Evolutionary conservation across 2,888 invertebrate genomes (phyloP).

Genomic region (Nymphalis urticae): DNA sequence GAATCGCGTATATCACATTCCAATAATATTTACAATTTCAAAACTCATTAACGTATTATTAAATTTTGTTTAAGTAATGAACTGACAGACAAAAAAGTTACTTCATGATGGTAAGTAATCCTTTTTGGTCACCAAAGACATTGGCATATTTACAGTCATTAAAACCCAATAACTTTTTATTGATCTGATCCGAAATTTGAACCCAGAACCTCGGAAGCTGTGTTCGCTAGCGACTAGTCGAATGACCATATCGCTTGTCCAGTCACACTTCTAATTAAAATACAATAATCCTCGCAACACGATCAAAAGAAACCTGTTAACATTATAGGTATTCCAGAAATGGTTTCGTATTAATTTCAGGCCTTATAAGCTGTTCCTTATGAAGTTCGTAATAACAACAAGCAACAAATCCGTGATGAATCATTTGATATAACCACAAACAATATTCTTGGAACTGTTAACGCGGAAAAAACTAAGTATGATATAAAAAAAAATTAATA

Average conservation of each 20-base stretch:
- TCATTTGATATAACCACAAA: constrained; percentile 16
- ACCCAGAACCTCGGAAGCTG: too few species aligned
- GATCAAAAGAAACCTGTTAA: neutral
- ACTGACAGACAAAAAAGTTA: too few species aligned
- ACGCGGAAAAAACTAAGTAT: constrained; percentile 19
- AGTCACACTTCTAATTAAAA: neutral
- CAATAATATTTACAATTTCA: neutral
- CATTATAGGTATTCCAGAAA: neutral
- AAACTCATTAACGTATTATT: neutral
- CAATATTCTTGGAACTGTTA: constrained; percentile 25
- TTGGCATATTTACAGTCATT: too few species aligned
- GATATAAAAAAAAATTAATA: neutral
- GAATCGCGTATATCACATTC: neutral
- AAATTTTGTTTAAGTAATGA: too few species aligned
- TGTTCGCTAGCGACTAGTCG: too few species aligned
- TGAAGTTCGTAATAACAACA: neutral
- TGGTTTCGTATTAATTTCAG: constrained; percentile 7
- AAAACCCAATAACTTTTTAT: too few species aligned
- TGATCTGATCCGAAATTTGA: too few species aligned
- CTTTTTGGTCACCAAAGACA: too few species aligned
- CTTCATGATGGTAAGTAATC: too few species aligned
- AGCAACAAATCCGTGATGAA: constrained; percentile 15
- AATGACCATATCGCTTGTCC: too few species aligned
- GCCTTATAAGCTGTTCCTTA: constrained; percentile 8
- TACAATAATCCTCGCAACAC: neutral